Conservation (phyloP, 2,797 vertebrate species). For the Pygocentrus nattereri region DNA sequence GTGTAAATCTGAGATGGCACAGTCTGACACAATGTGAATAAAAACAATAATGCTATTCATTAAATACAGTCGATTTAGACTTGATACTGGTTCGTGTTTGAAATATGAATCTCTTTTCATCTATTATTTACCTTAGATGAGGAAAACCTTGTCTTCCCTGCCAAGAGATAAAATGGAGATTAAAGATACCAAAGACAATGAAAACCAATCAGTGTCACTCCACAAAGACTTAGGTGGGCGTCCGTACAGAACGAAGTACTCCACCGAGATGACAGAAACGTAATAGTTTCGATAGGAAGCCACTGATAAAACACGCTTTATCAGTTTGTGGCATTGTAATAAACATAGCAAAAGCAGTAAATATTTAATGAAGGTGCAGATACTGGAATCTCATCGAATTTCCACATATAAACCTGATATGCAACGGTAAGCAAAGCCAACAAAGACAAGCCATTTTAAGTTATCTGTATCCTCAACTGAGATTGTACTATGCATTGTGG, state of each 20-base stretch:
- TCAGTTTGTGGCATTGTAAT: conserved; percentile 51
- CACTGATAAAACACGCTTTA: conserved; percentile 49
- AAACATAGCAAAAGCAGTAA: conserved; percentile 65
- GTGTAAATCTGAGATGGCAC: conserved; percentile 32
- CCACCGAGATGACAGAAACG: conserved; percentile 40
- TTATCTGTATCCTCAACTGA: conserved; percentile 37
- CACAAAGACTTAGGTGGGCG: conserved; percentile 49
- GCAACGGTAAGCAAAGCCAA: conserved; percentile 44
- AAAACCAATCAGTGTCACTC: conserved; percentile 58
- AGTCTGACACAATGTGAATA: conserved; percentile 22
- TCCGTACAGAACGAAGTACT: conserved; percentile 41
- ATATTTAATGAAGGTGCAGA: conserved; percentile 57
- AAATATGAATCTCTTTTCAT: conserved; percentile 60
- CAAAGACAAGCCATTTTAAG: conserved; percentile 46
- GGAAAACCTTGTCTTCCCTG: conserved; percentile 66
- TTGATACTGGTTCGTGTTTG: conserved; percentile 57
- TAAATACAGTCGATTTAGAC: conserved; percentile 59
- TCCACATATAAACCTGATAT: conserved; percentile 58
- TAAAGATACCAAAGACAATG: conserved; percentile 50
- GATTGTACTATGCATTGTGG: conserved; percentile 3
- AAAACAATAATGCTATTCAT: conserved; percentile 55
- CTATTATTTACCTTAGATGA: conserved; percentile 71
- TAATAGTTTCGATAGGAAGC: conserved; percentile 50
- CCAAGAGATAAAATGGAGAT: conserved; percentile 66
- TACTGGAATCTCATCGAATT: conserved; percentile 57